Percentiles rank a stretch among this genome's conserved stretches.
Evolutionary conservation across 2,888 invertebrate species (phyloP).

Genomic region (Mythimna pallens): DNA sequence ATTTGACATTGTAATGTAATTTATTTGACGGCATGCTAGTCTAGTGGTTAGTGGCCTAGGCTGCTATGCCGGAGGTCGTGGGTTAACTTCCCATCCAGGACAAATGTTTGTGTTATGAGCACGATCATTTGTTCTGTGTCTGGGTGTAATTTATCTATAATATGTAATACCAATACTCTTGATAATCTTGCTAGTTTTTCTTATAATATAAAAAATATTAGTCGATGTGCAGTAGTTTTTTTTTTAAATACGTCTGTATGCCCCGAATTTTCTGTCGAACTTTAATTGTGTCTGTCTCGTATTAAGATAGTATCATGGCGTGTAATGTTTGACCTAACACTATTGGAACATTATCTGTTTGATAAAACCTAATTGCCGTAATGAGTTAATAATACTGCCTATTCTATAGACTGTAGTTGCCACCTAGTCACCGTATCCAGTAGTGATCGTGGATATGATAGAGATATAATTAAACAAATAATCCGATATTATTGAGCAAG

Average conservation of each 20-base stretch:
- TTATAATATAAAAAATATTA: neutral
- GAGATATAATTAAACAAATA: slow-evolving; percentile 46
- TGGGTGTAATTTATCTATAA: no score
- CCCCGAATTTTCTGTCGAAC: neutral
- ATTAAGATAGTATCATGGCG: neutral
- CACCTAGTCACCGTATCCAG: slow-evolving; percentile 18
- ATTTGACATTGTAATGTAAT: no score
- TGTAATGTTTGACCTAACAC: neutral
- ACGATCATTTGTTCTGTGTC: no score
- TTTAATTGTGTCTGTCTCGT: neutral
- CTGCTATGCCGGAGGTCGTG: no score
- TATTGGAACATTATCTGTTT: slow-evolving; percentile 1
- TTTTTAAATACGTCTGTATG: neutral
- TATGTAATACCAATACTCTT: no score
- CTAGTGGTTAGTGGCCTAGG: no score
- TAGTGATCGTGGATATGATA: slow-evolving; percentile 23
- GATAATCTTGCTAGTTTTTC: no score
- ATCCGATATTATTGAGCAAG: slow-evolving; percentile 50
- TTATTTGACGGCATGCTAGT: no score
- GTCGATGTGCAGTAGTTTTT: no score
- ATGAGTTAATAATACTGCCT: slow-evolving; percentile 15
- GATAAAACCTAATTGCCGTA: slow-evolving; percentile 9
- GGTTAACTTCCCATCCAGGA: no score
- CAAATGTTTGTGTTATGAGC: no score
- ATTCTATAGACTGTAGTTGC: neutral